Conservation (phyloP, 2,888 invertebrate genomes). For the Coecobrya sp. region DNA sequence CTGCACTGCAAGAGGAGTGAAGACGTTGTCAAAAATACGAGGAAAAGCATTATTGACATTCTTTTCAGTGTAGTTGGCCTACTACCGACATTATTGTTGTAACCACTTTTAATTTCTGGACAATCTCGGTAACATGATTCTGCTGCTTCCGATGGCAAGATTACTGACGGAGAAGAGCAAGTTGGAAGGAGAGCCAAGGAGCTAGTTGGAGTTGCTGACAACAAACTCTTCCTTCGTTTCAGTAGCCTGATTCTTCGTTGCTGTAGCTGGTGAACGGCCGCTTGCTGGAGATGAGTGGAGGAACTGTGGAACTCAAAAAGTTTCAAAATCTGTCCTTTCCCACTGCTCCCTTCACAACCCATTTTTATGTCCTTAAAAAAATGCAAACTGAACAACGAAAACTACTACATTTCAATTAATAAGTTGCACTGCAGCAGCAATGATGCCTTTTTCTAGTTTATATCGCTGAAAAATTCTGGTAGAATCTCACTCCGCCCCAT, state of each 20-base stretch:
- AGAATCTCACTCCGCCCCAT: slow-evolving; percentile 53
- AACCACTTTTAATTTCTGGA: neutral
- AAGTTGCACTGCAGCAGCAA: neutral
- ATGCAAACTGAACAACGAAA: neutral
- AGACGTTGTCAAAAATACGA: slow-evolving; percentile 41
- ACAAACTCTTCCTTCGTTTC: slow-evolving; percentile 45
- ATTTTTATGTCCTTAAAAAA: slow-evolving; percentile 38
- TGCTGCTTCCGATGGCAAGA: slow-evolving; percentile 24
- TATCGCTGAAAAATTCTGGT: neutral
- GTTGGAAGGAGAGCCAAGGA: slow-evolving; percentile 34
- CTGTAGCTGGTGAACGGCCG: slow-evolving; percentile 35
- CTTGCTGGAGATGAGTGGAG: slow-evolving; percentile 62
- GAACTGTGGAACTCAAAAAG: slow-evolving; percentile 76
- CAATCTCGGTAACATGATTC: neutral
- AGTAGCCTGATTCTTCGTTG: slow-evolving; percentile 19
- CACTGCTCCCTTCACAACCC: slow-evolving; percentile 79
- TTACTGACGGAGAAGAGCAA: neutral
- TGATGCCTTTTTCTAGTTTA: no score
- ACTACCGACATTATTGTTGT: neutral
- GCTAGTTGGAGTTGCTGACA: neutral
- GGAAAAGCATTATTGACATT: slow-evolving; percentile 61
- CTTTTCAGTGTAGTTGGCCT: slow-evolving; percentile 16
- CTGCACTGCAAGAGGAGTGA: slow-evolving; percentile 49
- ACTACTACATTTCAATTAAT: slow-evolving; percentile 50
- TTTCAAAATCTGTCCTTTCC: slow-evolving; percentile 71